A percentile compares a stretch with the other conserved stretches of the same genome.
phyloP scores from a whole-genome alignment of 2,113 vertebrate genomes.

The Eolophus roseicapilla region DNA sequence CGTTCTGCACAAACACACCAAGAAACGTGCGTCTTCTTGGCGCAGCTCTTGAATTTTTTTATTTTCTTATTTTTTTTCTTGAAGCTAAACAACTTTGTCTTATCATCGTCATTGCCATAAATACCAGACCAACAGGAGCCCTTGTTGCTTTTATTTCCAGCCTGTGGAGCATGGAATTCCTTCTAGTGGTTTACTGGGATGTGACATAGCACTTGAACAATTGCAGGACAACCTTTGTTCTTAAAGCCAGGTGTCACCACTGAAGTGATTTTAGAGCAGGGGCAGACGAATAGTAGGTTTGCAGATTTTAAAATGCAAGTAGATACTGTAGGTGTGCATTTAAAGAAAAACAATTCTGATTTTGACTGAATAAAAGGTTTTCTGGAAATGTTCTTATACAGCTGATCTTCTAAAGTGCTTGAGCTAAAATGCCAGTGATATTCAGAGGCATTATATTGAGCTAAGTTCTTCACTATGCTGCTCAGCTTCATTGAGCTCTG shows the following conservation, averaged over 20 bases:
- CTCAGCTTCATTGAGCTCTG: not conserved
- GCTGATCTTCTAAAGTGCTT: not conserved
- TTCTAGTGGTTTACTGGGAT: not conserved
- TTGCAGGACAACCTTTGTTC: not conserved
- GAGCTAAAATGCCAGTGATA: not conserved
- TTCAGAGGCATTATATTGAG: not conserved
- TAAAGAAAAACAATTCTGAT: not conserved
- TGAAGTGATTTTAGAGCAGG: not conserved
- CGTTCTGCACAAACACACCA: not conserved
- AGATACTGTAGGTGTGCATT: not conserved
- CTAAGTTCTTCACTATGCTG: not conserved
- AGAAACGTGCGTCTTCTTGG: not conserved
- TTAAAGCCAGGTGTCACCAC: not conserved
- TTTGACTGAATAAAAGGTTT: not conserved
- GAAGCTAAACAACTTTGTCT: not conserved
- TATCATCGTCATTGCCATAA: not conserved
- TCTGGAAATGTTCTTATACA: not conserved
- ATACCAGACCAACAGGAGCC: not conserved
- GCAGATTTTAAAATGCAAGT: not conserved
- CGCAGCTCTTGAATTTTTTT: not conserved
- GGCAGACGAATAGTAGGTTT: not conserved
- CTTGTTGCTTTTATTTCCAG: not conserved
- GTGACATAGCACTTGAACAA: not conserved
- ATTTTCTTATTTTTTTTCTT: not conserved
- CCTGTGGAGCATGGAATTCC: not conserved